Conservation (phyloP, 2,113 vertebrate species). For the Leptobrachium ailaonicum region DNA sequence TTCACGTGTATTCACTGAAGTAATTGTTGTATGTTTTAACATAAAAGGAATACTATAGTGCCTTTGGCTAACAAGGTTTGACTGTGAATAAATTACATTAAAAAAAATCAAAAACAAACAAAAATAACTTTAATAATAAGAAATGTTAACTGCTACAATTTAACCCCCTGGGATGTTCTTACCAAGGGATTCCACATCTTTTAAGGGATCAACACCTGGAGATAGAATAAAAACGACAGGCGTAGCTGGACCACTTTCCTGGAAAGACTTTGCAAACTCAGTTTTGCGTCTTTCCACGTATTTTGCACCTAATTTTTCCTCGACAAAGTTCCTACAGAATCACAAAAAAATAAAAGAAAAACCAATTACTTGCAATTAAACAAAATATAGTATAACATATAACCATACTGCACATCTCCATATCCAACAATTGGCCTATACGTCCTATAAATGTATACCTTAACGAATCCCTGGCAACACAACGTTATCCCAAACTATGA, state of each 20-base stretch:
- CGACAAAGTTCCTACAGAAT: constrained; percentile 70
- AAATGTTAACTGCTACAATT: not conserved
- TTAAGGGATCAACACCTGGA: constrained; percentile 66
- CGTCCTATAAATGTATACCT: too few relatives aligned
- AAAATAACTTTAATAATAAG: too few relatives aligned
- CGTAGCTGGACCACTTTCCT: constrained; percentile 68
- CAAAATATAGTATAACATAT: too few relatives aligned
- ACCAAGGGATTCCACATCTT: constrained; percentile 68
- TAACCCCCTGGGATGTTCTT: constrained; percentile 22
- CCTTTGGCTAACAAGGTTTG: not conserved
- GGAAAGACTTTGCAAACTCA: constrained; percentile 70
- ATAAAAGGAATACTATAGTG: not conserved
- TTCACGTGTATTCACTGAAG: not conserved
- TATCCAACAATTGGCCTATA: too few relatives aligned
- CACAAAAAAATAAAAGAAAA: too few relatives aligned
- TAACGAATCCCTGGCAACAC: too few relatives aligned
- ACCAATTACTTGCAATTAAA: too few relatives aligned
- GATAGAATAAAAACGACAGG: constrained; percentile 70
- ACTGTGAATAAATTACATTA: not conserved
- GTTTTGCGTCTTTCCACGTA: constrained; percentile 70
- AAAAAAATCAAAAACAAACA: too few relatives aligned
- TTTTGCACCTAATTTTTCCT: constrained; percentile 72
- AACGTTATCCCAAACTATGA: too few relatives aligned
- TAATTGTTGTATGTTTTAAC: not conserved
- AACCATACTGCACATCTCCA: too few relatives aligned